phyloP scores from a whole-genome alignment of 2,797 vertebrate species.

The Hippoglossus hippoglossus region DNA sequence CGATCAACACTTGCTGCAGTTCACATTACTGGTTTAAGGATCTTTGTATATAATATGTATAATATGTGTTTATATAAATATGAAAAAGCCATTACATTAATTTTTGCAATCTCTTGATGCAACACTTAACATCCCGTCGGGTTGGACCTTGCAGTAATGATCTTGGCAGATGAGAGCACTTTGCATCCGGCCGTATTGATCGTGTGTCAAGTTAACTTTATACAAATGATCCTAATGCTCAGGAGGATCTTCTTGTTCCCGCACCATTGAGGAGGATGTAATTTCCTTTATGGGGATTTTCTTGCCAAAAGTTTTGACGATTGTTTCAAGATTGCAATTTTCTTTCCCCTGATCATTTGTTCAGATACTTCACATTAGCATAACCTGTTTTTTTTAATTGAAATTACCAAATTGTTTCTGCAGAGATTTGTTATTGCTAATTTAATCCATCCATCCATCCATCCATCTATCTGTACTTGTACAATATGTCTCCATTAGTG shows the following conservation, averaged over 20 bases:
- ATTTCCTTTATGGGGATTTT: conserved; percentile 17
- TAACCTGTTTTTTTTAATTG: background rate
- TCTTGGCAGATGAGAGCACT: conserved; percentile 19
- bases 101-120: background rate
- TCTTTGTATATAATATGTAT: background rate
- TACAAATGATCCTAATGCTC: conserved; percentile 3
- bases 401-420: background rate
- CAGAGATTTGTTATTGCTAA: background rate
- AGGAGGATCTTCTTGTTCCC: conserved; percentile 1
- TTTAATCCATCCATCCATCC: too few relatives aligned
- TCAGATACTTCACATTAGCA: conserved; percentile 6
- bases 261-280: background rate
- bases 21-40: background rate
- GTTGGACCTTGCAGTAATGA: background rate
- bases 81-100: background rate
- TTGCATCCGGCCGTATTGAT: conserved; percentile 30
- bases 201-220: conserved; percentile 24
- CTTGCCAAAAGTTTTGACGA: background rate
- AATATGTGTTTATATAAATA: background rate
- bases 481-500: too few relatives aligned
- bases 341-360: conserved; percentile 2
- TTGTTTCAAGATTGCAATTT: background rate
- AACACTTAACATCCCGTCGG: background rate
- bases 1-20: conserved; percentile 9
- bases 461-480: background rate